These are phyloP conservation scores for Acrocephalus scirpaceus DNA, from an alignment of 2,797 vertebrate species.

Conservation along the genomic window DNA sequence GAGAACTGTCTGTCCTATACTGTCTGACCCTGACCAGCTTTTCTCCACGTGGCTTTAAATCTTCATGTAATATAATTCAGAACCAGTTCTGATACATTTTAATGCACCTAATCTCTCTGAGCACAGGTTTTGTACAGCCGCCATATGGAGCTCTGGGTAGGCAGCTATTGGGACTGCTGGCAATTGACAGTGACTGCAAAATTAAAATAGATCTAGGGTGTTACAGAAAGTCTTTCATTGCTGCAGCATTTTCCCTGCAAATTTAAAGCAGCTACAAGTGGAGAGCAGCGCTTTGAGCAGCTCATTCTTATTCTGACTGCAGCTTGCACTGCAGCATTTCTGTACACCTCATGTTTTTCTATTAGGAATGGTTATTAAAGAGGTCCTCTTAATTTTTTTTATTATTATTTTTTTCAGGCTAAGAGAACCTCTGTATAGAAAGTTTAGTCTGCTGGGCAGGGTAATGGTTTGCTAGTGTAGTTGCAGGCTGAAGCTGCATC, in stretches of 20 bases:
- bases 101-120: constrained; percentile 70
- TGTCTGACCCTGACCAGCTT: constrained; percentile 67
- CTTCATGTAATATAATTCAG: constrained; percentile 68
- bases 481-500: not conserved
- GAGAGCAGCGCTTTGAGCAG: not conserved
- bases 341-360: constrained; percentile 33
- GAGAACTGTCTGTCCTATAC: constrained; percentile 63
- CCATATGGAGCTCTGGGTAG: constrained; percentile 5
- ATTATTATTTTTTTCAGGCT: not conserved
- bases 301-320: constrained; percentile 67
- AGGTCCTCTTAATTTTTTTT: not conserved
- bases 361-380: constrained; percentile 56
- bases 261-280: constrained; percentile 52
- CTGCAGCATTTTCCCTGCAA: constrained; percentile 32
- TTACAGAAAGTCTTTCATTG: constrained; percentile 60
- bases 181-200: constrained; percentile 53
- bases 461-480: not conserved
- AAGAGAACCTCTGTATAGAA: not conserved
- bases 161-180: constrained; percentile 53
- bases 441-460: not conserved
- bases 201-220: constrained; percentile 69
- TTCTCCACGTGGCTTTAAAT: constrained; percentile 68
- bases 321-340: constrained; percentile 58
- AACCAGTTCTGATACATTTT: constrained; percentile 71
- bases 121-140: constrained; percentile 42